Evolutionary conservation across 1,140 invertebrate genomes (phyloP), one percentile per base, ranked within the genome.

Genomic region (Sitophilus oryzae): DNA sequence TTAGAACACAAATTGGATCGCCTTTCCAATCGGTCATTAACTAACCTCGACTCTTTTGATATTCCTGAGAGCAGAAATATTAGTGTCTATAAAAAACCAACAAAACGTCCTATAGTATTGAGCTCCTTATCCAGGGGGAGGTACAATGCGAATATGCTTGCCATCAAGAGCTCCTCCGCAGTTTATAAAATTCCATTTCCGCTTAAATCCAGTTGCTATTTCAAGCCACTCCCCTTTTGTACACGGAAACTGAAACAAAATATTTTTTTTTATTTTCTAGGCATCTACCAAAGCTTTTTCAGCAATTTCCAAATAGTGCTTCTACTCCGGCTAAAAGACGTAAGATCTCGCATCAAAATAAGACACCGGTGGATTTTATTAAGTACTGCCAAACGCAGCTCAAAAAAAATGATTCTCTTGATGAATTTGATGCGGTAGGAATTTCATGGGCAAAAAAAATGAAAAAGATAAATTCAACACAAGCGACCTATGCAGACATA

Each of bases 391-490:
- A 43, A 43, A 40, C 9, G 5, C 10, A 40, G 15, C 15, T 40
- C 10, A 5, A 40, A 40, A 40, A 16, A 40, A 40, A 40, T 40
- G 37, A 40, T 14, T 10, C 9, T 5, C 9, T 40, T 43, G 46
- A 36, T 11, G 46, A 51, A 40, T 51, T 37, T 41, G 38, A 52
- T 42, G 49, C 49, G 20, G 49, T 18, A 8, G 49, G 14, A 42
- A 52, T 52, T 23, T 41, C 49, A 11, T 52, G 49, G 49, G 21
- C 49, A 21, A 54, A 54, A 53, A 54, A 54, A 45, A 20, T 54
- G 11, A 54, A 54, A 46, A 54, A 35, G 36, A 54, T 54, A 43
- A 40, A 46, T 35, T 35, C 52, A 38, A 54, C 35, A 4, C 52
- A 54, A 35, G 52, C 52, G 23, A 46, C 46, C 37, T 54, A 38